Evolutionary conservation across 1,140 invertebrate species (phyloP).

Genomic region (Drosophila ohnishii): DNA sequence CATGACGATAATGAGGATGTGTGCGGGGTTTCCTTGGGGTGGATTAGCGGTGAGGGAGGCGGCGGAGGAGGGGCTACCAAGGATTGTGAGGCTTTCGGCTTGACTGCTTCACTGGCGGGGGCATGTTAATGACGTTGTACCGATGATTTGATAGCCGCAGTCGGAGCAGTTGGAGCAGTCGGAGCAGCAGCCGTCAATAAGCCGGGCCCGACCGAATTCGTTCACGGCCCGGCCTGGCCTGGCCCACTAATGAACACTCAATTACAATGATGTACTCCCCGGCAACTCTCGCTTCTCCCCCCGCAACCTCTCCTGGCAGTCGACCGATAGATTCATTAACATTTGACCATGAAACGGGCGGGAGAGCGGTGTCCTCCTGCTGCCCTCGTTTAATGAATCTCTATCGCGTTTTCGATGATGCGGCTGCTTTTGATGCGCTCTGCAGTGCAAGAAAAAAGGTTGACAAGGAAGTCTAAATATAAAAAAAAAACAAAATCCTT

Average conservation of each 20-base stretch:
- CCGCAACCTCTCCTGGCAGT: slow-evolving; percentile 17
- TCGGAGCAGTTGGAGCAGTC: slow-evolving; percentile 52
- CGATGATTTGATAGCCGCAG: slow-evolving; percentile 66
- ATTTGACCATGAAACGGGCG: slow-evolving; percentile 58
- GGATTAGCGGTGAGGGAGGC: slow-evolving; percentile 4
- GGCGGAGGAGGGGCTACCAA: not conserved
- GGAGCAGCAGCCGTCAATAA: slow-evolving; percentile 61
- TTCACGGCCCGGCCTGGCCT: slow-evolving; percentile 21
- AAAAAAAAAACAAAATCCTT: too few species aligned
- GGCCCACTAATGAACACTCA: slow-evolving; percentile 78
- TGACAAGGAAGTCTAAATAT: not conserved
- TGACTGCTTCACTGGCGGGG: slow-evolving; percentile 46
- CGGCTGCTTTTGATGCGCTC: slow-evolving; percentile 57
- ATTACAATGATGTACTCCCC: slow-evolving; percentile 77
- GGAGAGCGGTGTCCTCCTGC: not conserved
- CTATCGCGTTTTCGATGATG: slow-evolving; percentile 62
- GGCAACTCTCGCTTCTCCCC: not conserved
- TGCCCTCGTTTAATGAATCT: slow-evolving; percentile 71
- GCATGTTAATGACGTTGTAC: slow-evolving; percentile 73
- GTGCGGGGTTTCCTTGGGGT: slow-evolving; percentile 34
- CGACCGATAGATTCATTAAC: slow-evolving; percentile 67
- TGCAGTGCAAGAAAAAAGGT: not conserved
- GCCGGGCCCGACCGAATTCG: slow-evolving; percentile 54
- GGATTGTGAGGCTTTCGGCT: slow-evolving; percentile 29
- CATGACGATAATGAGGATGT: slow-evolving; percentile 73